Conservation (phyloP, 2,888 invertebrate genomes). For the Poecilobothrus nobilitatus region DNA sequence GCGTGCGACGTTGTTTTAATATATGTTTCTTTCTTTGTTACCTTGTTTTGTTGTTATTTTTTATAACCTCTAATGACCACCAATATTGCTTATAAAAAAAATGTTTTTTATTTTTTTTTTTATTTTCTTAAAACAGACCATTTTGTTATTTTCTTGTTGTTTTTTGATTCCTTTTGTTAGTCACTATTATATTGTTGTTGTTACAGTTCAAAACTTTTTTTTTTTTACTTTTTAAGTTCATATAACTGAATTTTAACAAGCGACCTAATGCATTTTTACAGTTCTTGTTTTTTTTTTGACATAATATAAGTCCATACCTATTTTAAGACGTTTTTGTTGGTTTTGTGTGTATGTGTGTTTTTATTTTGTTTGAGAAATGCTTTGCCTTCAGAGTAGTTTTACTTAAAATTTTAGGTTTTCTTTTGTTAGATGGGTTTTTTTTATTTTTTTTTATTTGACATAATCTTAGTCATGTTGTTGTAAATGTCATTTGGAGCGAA, state of each 20-base stretch:
- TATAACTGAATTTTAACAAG: background rate
- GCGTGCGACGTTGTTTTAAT: background rate
- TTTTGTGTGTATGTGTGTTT: background rate
- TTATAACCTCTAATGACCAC: constrained; percentile 6
- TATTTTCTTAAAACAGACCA: background rate
- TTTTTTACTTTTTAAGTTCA: background rate
- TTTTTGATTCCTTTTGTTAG: too few species aligned
- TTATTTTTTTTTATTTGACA: background rate
- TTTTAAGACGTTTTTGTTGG: background rate
- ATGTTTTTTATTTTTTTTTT: too few species aligned
- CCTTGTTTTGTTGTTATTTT: background rate
- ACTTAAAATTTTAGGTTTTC: background rate
- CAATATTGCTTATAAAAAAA: background rate
- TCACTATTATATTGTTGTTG: background rate
- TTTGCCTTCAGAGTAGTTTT: background rate
- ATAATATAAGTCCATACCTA: too few species aligned
- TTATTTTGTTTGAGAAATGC: too few species aligned
- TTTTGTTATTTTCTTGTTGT: background rate
- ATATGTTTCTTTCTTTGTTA: background rate
- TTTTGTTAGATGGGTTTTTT: background rate
- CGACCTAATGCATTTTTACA: background rate
- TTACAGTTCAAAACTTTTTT: too few species aligned
- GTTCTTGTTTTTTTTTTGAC: too few species aligned
- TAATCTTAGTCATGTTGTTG: constrained; percentile 4
- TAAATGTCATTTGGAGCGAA: background rate